Percentiles rank a stretch among this genome's conserved stretches.
Evolutionary conservation across 2,113 vertebrate species (phyloP).

Genomic region (Willisornis vidua): DNA sequence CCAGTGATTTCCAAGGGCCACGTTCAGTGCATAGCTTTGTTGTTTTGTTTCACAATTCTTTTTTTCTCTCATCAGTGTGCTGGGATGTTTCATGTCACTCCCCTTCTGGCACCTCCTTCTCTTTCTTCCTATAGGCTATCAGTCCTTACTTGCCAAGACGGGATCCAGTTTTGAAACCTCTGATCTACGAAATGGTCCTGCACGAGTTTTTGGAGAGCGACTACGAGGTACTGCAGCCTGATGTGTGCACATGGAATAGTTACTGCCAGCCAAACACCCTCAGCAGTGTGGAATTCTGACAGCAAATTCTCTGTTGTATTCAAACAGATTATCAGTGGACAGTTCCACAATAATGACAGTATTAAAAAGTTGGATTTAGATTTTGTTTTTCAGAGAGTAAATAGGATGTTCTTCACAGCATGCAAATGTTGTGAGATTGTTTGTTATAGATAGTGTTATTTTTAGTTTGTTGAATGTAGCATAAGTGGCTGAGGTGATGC

Average conservation of each 20-base stretch:
- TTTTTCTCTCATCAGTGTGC: not conserved
- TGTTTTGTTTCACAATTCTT: not conserved
- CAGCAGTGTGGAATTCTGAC: not conserved
- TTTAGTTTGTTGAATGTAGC: not conserved
- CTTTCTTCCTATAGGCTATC: slow-evolving; percentile 82
- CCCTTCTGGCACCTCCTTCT: not conserved
- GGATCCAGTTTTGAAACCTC: slow-evolving; percentile 91
- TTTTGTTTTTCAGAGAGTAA: not conserved
- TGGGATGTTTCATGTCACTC: not conserved
- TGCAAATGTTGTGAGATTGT: not conserved
- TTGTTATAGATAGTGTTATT: not conserved
- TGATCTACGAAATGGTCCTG: slow-evolving; percentile 98
- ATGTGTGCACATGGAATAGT: not conserved
- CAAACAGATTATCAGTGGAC: not conserved
- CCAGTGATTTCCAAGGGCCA: not conserved
- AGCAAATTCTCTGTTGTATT: not conserved
- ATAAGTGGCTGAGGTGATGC: not conserved
- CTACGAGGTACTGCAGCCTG: slow-evolving; percentile 83
- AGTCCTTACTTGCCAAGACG: slow-evolving; percentile 95
- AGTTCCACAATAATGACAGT: not conserved
- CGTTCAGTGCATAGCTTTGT: not conserved
- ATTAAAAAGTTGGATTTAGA: not conserved
- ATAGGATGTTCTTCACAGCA: not conserved
- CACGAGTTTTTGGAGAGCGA: slow-evolving; percentile 96
- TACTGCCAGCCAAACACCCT: not conserved